A percentile compares a stretch with the other conserved stretches of the same genome.
phyloP scores from a whole-genome alignment of 2,797 vertebrate genomes.

The Prionace glauca region DNA sequence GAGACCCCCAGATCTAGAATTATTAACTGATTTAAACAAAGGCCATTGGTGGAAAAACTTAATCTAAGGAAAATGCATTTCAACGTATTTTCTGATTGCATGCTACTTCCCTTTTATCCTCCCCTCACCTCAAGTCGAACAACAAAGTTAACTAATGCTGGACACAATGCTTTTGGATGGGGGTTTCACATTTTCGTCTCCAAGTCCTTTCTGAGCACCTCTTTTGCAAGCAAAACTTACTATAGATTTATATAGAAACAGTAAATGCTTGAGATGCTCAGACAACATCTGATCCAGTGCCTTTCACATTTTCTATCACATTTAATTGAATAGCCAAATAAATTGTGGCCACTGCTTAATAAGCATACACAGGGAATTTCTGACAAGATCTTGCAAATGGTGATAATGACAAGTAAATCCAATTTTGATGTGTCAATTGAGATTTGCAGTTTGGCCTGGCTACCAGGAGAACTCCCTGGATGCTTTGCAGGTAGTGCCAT shows the following conservation, averaged over 20 bases:
- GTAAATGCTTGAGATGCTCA: neutral
- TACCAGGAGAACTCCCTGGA: neutral
- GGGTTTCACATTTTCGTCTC: neutral
- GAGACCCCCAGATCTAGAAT: neutral
- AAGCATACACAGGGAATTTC: neutral
- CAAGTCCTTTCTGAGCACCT: neutral
- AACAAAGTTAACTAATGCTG: neutral
- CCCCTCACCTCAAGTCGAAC: neutral
- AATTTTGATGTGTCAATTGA: neutral
- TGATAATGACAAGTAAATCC: neutral
- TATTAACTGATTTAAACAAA: neutral
- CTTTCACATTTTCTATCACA: neutral
- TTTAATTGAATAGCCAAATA: neutral
- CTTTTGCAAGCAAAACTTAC: neutral
- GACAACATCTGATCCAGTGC: neutral
- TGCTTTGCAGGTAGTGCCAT: neutral
- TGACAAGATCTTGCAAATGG: neutral
- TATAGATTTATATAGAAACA: neutral
- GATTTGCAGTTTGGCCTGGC: neutral
- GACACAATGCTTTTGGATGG: neutral
- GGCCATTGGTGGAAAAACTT: neutral
- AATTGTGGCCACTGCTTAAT: neutral
- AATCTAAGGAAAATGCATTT: neutral
- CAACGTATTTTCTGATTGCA: neutral
- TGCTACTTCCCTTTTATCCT: neutral